Percentiles rank a stretch among this genome's conserved stretches.
Evolutionary conservation across 1,140 invertebrate species (phyloP).

Genomic region (Goniozus legneri): DNA sequence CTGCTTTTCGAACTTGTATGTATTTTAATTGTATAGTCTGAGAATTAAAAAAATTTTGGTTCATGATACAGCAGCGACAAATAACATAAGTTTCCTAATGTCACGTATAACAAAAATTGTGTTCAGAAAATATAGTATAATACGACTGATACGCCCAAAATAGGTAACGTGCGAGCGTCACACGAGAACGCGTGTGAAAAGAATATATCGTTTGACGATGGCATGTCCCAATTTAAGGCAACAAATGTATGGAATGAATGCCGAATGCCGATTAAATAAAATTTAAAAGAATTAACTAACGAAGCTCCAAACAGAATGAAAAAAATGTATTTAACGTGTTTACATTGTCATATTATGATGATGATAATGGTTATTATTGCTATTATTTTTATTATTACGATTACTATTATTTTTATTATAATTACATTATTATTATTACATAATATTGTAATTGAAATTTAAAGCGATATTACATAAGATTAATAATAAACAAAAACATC

Average conservation of each 20-base stretch:
- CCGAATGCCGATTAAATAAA: slow-evolving; percentile 45
- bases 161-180: slow-evolving; percentile 40
- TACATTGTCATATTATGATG: slow-evolving; percentile 55
- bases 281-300: slow-evolving; percentile 43
- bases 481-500: slow-evolving; percentile 56
- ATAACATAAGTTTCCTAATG: slow-evolving; percentile 55
- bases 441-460: slow-evolving; percentile 56
- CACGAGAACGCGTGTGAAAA: slow-evolving; percentile 30
- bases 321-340: slow-evolving; percentile 53
- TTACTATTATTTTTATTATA: slow-evolving; percentile 29
- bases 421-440: slow-evolving; percentile 47
- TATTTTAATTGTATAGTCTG: neutral
- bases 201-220: slow-evolving; percentile 40
- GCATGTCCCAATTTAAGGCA: slow-evolving; percentile 40
- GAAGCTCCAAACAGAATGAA: slow-evolving; percentile 46
- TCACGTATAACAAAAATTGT: slow-evolving; percentile 56
- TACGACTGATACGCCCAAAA: slow-evolving; percentile 52
- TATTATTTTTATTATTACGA: slow-evolving; percentile 49
- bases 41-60: slow-evolving; percentile 28
- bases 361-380: slow-evolving; percentile 36
- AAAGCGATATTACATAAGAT: slow-evolving; percentile 55
- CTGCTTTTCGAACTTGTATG: too few species aligned
- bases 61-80: slow-evolving; percentile 45
- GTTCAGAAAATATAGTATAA: slow-evolving; percentile 56
- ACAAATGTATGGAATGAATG: slow-evolving; percentile 49